Conservation (phyloP, 2,113 vertebrate genomes). For the Scatophagus argus region DNA sequence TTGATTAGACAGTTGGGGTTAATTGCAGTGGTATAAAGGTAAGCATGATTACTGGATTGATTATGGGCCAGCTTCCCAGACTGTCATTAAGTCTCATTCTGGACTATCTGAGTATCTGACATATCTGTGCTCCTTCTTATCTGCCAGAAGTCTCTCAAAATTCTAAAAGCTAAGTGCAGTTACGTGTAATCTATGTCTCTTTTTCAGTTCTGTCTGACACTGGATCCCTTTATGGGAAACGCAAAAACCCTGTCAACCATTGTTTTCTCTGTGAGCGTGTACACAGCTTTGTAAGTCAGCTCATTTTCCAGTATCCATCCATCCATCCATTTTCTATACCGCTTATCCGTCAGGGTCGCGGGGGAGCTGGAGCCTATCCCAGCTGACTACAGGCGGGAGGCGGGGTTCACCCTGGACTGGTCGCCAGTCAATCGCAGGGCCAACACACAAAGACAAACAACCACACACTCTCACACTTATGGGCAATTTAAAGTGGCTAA, state of each 20-base stretch:
- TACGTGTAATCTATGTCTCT: no score
- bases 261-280: not conserved
- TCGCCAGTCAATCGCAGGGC: no score
- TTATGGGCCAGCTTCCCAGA: conserved; percentile 45
- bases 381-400: no score
- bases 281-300: not conserved
- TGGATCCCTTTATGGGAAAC: not conserved
- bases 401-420: no score
- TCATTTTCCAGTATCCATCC: not conserved
- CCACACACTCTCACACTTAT: no score
- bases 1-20: conserved; percentile 60
- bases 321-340: no score
- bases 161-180: not conserved
- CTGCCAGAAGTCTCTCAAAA: not conserved
- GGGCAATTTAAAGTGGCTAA: no score
- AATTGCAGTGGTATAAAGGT: conserved; percentile 53
- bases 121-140: no score
- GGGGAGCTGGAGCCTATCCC: no score
- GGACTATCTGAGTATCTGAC: no score
- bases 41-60: conserved; percentile 49
- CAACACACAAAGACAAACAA: no score
- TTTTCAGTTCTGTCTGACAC: not conserved
- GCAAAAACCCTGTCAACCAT: not conserved
- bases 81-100: conserved; percentile 48
- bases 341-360: no score